phyloP scores from a whole-genome alignment of 2,113 vertebrate species.

The Bujurquina vittata region DNA sequence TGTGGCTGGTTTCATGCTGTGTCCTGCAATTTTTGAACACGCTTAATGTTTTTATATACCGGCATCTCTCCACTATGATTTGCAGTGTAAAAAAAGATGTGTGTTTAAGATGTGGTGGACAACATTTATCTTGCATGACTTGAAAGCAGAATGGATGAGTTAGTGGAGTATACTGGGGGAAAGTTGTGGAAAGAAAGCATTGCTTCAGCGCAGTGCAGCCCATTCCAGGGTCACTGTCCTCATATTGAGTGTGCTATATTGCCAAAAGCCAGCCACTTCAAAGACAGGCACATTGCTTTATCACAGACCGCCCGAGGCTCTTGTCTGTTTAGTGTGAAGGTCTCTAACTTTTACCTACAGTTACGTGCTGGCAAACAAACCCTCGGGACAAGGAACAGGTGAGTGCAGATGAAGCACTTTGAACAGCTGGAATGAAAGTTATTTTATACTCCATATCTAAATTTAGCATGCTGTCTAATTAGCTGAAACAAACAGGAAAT shows the following conservation, averaged over 20 bases:
- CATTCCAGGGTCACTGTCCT: background rate
- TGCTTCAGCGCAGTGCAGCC: background rate
- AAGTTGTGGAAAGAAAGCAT: background rate
- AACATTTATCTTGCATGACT: background rate
- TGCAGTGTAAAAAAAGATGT: background rate
- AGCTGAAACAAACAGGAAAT: background rate
- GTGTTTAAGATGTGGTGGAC: background rate
- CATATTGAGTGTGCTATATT: background rate
- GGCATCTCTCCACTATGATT: background rate
- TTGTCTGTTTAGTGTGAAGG: background rate
- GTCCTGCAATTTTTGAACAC: background rate
- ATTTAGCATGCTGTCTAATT: background rate
- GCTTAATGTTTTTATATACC: background rate
- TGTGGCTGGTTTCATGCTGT: background rate
- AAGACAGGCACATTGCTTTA: slow-evolving; percentile 15
- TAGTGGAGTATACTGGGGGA: background rate
- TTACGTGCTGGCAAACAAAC: background rate
- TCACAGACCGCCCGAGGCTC: background rate
- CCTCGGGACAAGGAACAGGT: background rate
- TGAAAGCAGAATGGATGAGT: background rate
- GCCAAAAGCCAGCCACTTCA: background rate
- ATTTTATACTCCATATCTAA: too few relatives aligned
- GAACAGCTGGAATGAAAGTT: background rate
- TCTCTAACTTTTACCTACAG: background rate
- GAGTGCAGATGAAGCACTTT: background rate